A percentile compares a stretch with the other conserved stretches of the same genome.
Evolutionary conservation across 2,113 vertebrate species (phyloP).

Genomic region (Brachyhypopomus occidentalis): DNA sequence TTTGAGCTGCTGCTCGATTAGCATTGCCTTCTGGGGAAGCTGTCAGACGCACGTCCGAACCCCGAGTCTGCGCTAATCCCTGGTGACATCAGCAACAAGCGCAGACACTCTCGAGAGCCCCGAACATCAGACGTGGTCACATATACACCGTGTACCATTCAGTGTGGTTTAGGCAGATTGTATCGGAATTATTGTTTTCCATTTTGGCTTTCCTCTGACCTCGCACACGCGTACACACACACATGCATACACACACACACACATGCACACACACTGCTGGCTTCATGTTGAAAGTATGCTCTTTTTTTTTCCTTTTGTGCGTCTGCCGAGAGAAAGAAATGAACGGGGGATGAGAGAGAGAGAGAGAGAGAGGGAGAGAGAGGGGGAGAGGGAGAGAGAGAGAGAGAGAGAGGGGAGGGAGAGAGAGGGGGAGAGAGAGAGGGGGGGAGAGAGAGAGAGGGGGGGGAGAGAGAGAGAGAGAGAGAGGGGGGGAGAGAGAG

Average conservation of each 20-base stretch:
- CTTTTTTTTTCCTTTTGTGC: conserved; percentile 45
- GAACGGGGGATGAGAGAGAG: too few relatives aligned
- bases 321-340: conserved; percentile 54
- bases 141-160: conserved; percentile 57
- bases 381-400: too few relatives aligned
- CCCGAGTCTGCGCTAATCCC: conserved; percentile 15
- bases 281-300: conserved; percentile 74
- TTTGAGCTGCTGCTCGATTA: conserved; percentile 10
- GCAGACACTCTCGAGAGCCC: conserved; percentile 26
- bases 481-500: conserved; percentile 60
- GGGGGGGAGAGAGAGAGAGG: too few relatives aligned
- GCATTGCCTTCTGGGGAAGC: conserved; percentile 4
- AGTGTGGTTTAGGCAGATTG: conserved; percentile 59
- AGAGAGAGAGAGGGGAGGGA: too few relatives aligned
- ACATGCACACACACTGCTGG: conserved; percentile 53
- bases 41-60: not conserved
- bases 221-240: conserved; percentile 36
- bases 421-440: too few relatives aligned
- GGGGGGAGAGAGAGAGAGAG: conserved; percentile 54
- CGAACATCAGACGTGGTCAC: conserved; percentile 47
- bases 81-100: conserved; percentile 42
- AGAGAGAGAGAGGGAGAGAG: too few relatives aligned
- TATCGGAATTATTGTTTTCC: conserved; percentile 63
- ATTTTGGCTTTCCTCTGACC: conserved; percentile 67
- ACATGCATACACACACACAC: conserved; percentile 51